Evolutionary conservation across 2,797 vertebrate genomes (phyloP).

Genomic region (Melopsittacus undulatus): DNA sequence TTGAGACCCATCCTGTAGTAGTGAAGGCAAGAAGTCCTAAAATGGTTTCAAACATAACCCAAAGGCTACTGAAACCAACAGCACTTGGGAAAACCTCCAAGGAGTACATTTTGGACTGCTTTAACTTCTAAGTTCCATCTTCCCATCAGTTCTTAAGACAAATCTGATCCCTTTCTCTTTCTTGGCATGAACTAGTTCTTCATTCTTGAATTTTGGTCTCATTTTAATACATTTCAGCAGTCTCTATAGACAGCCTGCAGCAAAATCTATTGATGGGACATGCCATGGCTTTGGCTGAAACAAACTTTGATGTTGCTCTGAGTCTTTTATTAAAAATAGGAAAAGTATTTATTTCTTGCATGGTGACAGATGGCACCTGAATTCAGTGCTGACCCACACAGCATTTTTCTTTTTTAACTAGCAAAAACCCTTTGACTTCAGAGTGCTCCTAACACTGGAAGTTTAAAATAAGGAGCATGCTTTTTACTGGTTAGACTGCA

Average conservation of each 20-base stretch:
- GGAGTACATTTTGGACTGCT: rapidly evolving
- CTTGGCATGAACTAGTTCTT: not conserved
- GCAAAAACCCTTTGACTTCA: not conserved
- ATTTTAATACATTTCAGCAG: too few relatives aligned
- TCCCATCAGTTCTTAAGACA: not conserved
- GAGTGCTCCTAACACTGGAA: not conserved
- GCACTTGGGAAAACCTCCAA: not conserved
- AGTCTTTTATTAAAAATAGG: rapidly evolving
- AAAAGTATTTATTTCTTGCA: not conserved
- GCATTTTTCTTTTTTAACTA: not conserved
- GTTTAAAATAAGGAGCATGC: not conserved
- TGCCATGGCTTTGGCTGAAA: not conserved
- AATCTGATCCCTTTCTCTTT: not conserved
- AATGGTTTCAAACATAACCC: not conserved
- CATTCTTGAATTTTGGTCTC: not conserved
- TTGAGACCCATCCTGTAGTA: not conserved
- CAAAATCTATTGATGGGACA: not conserved
- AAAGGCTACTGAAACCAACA: not conserved
- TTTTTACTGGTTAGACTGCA: not conserved
- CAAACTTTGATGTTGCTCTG: not conserved
- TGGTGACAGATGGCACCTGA: not conserved
- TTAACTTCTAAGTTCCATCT: too few relatives aligned
- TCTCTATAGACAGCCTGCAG: too few relatives aligned
- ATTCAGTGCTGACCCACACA: rapidly evolving
- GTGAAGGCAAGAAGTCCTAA: not conserved